Evolutionary conservation across 2,888 invertebrate genomes (phyloP), one percentile per base, ranked within the genome.

Genomic region (Celastrina argiolus): DNA sequence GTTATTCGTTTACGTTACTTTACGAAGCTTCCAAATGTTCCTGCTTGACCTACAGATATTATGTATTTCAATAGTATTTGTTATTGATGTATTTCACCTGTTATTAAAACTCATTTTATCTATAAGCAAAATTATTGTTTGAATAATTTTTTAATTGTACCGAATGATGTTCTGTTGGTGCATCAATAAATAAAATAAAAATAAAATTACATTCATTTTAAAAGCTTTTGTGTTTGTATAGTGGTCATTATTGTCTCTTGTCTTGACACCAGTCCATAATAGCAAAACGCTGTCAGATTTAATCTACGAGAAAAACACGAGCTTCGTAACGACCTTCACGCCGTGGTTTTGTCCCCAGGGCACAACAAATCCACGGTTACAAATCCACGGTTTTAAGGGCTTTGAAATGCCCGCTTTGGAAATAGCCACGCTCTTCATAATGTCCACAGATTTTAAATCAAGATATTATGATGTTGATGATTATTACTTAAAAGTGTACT

Each of bases 281-380:
- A 18, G 14, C 5, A 51, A 26, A 51, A 51, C 26, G 26, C 22
- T 26, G 51, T 51, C 22, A 51, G 51, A 51, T 26, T 22, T 51
- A 51, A 51, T 51, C 51, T 51, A 51, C 16, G 26, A 51, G 51
- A 51, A 51, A 51, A 51, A 51, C 51, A 51, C 51, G 51, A 51
- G 51, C 51, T 22, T 51, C 26, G 51, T 51, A 26, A 14, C 51
- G 51, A 22, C 51, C 51, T 51, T 51, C 22, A 14, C 51, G 22
- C 12, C 26, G 51, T 14, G 51, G 12, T 51, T 51, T 51, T 22
- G 22, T 51, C 51, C 51, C 51, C 51, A 14, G 51, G 51, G 51
- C 14, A 26, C 51, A 12, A 51, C 51, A 51, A 51, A 51, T 51
- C 51, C 51, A 51, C 22, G 22, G 51, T 51, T 22, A 51, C 51